Base-by-base conservation (phyloP, 53 echinoderm and acorn worm genomes). In the Crossaster papposus region DNA sequence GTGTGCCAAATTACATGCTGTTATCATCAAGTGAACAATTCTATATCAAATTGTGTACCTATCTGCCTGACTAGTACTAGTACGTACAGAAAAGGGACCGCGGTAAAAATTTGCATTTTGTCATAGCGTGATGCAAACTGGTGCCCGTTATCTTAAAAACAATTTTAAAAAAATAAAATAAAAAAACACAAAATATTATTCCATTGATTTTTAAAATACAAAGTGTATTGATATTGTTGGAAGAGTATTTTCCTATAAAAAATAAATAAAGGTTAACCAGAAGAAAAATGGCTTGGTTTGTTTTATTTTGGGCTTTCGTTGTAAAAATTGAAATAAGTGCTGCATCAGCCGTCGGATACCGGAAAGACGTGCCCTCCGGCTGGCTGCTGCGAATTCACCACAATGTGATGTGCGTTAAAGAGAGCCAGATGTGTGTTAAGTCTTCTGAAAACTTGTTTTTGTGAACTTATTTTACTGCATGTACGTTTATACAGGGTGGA, bases 221-320 rank as follows among this genome's bases (percentile, higher is more conserved):
- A 72, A 30, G 71, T 84, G 71, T 72, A 84, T 52, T 71, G 65
- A 84, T 84, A 84, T 53, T 52, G 84, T 18, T 72, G 84, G 84
- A 84, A 84, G 72, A 72, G 31, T 84, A 84, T 84, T 84, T 84
- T 84, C 72, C 84, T 84, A 84, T 51, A 84, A 84, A 84, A 29
- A 17, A 32, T 52, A 71, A 10, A 58, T 55, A 84, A 84, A 51
- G 30, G 23, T 53, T 32, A 58, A 32, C 58, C 55, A 62, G 54
- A 20, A 65, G n/a, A 23, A 36, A 5, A 34, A 35, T 81, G 64
- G 34, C 10, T 64, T 30, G 20, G 70, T 68, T 68, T 68, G 24
- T 9, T 68, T 68, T 11, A n/a, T 23, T 68, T 68, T 68, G n/a
- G 68, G 1, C 62, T 26, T 58, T 58, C 15, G 2, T 0, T 68